phyloP scores from a whole-genome alignment of 2,113 vertebrate genomes.

The Ceyx melanurus region DNA sequence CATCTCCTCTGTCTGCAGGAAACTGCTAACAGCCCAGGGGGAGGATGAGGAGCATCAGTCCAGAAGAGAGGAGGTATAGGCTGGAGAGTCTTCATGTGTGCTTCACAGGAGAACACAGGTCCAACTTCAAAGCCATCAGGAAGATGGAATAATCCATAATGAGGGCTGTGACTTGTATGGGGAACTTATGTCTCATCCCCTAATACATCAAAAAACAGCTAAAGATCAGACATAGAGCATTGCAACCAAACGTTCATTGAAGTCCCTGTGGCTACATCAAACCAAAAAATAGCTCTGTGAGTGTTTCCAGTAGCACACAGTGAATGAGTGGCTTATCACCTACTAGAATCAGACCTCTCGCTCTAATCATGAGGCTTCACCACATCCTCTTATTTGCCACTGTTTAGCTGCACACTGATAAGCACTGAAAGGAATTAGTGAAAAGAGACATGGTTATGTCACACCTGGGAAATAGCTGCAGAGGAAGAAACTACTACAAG shows the following conservation, averaged over 20 bases:
- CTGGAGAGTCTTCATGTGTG: neutral
- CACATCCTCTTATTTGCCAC: slow-evolving; percentile 37
- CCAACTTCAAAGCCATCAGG: neutral
- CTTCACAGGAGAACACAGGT: neutral
- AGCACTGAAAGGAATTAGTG: slow-evolving; percentile 8
- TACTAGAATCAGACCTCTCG: slow-evolving; percentile 32
- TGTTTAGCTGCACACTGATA: slow-evolving; percentile 6
- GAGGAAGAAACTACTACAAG: slow-evolving; percentile 37
- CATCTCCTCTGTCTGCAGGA: neutral
- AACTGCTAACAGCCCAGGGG: neutral
- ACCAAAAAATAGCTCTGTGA: neutral
- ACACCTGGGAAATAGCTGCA: slow-evolving; percentile 14
- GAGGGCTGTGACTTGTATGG: neutral
- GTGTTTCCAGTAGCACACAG: neutral
- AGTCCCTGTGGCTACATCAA: neutral
- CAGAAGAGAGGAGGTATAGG: neutral
- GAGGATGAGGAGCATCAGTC: neutral
- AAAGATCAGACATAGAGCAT: neutral
- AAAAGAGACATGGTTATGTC: neutral
- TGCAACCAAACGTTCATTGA: neutral
- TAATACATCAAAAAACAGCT: neutral
- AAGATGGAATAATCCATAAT: neutral
- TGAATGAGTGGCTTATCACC: neutral
- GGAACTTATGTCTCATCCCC: neutral
- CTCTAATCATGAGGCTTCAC: slow-evolving; percentile 33